Percentiles rank a stretch among this genome's conserved stretches.
Evolutionary conservation across 2,797 vertebrate species (phyloP).

Genomic region (Gouania willdenowi): DNA sequence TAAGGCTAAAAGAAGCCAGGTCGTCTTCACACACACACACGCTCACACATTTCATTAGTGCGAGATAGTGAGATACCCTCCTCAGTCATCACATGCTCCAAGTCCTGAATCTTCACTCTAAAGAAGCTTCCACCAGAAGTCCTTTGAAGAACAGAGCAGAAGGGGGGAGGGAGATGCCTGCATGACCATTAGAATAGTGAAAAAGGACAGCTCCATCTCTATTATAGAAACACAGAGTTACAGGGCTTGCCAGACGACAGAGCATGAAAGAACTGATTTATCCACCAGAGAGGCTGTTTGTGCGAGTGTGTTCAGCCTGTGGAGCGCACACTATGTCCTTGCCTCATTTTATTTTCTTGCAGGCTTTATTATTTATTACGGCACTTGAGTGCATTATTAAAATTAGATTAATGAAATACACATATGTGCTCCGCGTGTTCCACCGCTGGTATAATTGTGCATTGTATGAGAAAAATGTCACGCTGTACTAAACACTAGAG

Average conservation of each 20-base stretch:
- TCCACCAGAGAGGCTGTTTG: conserved; percentile 43
- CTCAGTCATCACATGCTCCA: conserved; percentile 24
- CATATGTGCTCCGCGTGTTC: conserved; percentile 15
- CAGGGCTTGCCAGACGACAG: conserved; percentile 50
- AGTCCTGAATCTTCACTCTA: conserved; percentile 27
- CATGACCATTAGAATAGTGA: conserved; percentile 55
- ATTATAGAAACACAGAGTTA: conserved; percentile 64
- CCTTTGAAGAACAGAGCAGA: conserved; percentile 42
- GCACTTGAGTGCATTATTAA: conserved; percentile 15
- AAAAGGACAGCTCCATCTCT: conserved; percentile 48
- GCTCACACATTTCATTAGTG: conserved; percentile 24
- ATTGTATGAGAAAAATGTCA: too few relatives aligned
- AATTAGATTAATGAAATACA: conserved; percentile 22
- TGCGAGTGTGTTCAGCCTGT: conserved; percentile 16
- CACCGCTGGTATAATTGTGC: too few relatives aligned
- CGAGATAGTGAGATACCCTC: conserved; percentile 19
- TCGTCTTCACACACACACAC: conserved; percentile 16
- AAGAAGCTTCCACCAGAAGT: conserved; percentile 33
- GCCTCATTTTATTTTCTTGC: conserved; percentile 31
- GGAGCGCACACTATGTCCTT: conserved; percentile 1
- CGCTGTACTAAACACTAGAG: too few relatives aligned
- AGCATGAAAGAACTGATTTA: conserved; percentile 72
- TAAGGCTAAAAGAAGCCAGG: conserved; percentile 53
- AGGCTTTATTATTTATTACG: too few relatives aligned
- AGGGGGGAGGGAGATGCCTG: conserved; percentile 11